These are phyloP conservation scores for Mustelus asterias DNA, from an alignment of 2,113 vertebrate species.

Conservation along the genomic window DNA sequence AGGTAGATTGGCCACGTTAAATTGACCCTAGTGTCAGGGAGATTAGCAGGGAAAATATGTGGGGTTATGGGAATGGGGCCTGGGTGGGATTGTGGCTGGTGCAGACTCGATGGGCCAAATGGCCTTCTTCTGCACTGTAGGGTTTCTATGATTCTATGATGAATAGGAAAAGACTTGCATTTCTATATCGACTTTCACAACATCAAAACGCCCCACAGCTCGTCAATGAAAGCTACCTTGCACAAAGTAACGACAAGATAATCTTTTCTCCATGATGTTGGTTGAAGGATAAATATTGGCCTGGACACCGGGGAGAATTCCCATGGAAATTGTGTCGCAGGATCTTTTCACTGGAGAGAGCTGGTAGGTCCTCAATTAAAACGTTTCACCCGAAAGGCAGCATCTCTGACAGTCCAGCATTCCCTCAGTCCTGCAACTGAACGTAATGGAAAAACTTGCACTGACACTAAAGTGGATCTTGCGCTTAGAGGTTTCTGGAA, in stretches of 20 bases:
- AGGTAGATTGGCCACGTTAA: too few relatives aligned
- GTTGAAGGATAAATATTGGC: neutral
- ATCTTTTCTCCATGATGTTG: neutral
- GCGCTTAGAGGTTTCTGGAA: neutral
- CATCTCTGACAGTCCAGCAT: too few relatives aligned
- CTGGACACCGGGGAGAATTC: neutral
- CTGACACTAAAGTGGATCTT: neutral
- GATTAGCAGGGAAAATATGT: too few relatives aligned
- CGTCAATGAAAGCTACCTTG: neutral
- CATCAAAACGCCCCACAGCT: neutral
- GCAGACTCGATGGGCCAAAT: too few relatives aligned
- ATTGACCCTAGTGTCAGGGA: too few relatives aligned
- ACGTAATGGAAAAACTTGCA: too few relatives aligned
- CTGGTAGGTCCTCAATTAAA: neutral
- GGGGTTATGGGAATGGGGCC: too few relatives aligned
- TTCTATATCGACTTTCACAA: neutral
- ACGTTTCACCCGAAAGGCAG: neutral
- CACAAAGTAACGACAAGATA: neutral
- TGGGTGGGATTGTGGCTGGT: too few relatives aligned
- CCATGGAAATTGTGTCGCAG: neutral
- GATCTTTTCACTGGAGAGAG: neutral
- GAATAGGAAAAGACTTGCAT: neutral
- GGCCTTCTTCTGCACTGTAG: too few relatives aligned
- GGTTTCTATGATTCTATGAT: too few relatives aligned
- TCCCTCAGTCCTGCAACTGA: too few relatives aligned